Evolutionary conservation across 2,888 invertebrate genomes (phyloP), one percentile per base, ranked within the genome.

Genomic region (Pristionchus maxplancki): DNA sequence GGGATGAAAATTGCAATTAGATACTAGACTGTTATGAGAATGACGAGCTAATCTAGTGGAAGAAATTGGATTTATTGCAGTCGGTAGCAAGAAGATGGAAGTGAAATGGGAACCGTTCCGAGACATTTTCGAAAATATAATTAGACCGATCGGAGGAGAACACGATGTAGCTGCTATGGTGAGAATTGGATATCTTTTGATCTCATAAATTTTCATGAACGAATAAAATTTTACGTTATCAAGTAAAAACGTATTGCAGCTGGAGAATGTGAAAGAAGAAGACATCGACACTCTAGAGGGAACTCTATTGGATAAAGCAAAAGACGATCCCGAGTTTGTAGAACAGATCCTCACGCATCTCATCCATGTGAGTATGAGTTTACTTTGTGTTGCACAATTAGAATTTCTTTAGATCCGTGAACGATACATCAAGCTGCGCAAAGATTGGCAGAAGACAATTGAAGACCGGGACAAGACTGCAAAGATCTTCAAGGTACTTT

Each of bases 301-400:
- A 58, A 89, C 86, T 85, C 88, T 89, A 48, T 58, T 89, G 37
- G 74, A 62, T n/a, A 86, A 31, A 20, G 83, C 50, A 2, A 84
- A 83, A 40, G 81, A 71, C 74, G 88, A 88, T 84, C 89, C 88
- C 24, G 87, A 89, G 81, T 89, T 90, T 71, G 88, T 90, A 83
- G 90, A 90, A 88, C 89, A 90, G 82, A 87, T 87, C 13, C 48
- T 87, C 0, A 34, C 71, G 2, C 85, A 85, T 62, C 64, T 85
- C 15, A 85, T 85, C n/a, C 40, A 64, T 40, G 85, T 85, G 31
- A 85, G 64, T 24, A 13, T 37, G 0, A 4, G n/a, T 48, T 37
- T n/a, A 40, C n/a, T 58, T 82, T 53, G 17, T 1, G 24, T 50
- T 48, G 3, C 11, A 83, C 5, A 58, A 20, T n/a, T 82, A 0